These are phyloP conservation scores for Lasaia peninsularis DNA, from an alignment of 1,140 invertebrate species.

Conservation along the genomic window DNA sequence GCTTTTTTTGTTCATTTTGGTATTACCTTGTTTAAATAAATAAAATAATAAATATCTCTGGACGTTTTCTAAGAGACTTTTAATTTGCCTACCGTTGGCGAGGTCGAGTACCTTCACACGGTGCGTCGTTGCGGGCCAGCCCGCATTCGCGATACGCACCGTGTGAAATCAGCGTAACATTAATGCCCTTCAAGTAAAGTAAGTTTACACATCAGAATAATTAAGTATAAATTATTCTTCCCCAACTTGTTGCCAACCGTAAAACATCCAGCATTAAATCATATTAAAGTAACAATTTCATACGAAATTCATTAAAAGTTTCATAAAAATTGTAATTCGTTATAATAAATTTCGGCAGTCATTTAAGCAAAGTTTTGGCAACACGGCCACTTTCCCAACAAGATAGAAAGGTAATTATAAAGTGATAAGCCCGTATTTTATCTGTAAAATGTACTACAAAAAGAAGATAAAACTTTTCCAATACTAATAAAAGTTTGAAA, in stretches of 20 bases:
- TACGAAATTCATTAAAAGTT: constrained; percentile 6
- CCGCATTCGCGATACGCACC: too few species aligned
- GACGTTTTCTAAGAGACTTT: too few species aligned
- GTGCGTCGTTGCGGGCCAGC: too few species aligned
- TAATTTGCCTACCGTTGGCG: too few species aligned
- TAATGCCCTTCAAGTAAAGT: too few species aligned
- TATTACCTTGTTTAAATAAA: too few species aligned
- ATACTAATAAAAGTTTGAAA: not conserved
- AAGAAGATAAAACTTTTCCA: constrained; percentile 4
- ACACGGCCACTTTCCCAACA: not conserved
- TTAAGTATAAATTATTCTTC: not conserved
- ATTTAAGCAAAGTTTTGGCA: not conserved
- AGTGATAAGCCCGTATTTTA: not conserved
- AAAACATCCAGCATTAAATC: not conserved
- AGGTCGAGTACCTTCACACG: too few species aligned
- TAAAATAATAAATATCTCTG: too few species aligned
- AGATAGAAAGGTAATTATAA: not conserved
- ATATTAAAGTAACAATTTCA: constrained; percentile 2
- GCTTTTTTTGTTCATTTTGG: too few species aligned
- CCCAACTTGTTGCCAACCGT: not conserved
- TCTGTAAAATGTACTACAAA: not conserved
- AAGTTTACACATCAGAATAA: not conserved
- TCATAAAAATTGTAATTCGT: not conserved
- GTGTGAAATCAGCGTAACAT: too few species aligned
- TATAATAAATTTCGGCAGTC: not conserved